Evolutionary conservation across 2,113 vertebrate genomes (phyloP).

Genomic region (Mungos mungo): DNA sequence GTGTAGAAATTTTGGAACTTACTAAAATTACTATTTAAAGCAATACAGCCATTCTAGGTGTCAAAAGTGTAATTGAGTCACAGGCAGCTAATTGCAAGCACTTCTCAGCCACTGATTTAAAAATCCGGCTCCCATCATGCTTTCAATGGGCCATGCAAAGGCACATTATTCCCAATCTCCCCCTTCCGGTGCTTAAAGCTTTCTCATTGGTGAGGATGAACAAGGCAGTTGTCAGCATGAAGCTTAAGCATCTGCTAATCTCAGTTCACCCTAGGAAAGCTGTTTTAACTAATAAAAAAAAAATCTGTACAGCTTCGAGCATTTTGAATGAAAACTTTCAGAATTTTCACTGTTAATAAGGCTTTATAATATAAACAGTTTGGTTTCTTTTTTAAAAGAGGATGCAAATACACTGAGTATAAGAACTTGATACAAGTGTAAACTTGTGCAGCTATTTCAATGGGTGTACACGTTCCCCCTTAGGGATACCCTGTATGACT

Average conservation of each 20-base stretch:
- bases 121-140: background rate
- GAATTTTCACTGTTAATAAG: background rate
- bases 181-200: background rate
- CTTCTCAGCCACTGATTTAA: background rate
- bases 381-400: background rate
- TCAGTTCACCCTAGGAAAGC: background rate
- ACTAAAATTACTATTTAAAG: background rate
- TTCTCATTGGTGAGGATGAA: background rate
- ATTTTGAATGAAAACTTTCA: slow-evolving; percentile 21
- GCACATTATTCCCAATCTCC: background rate
- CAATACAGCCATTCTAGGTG: background rate
- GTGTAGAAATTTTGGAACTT: slow-evolving; percentile 12
- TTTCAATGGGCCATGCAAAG: background rate
- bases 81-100: background rate
- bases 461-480: background rate
- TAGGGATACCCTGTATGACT: background rate
- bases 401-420: background rate
- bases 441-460: background rate
- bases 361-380: background rate
- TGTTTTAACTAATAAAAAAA: slow-evolving; percentile 25
- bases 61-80: background rate
- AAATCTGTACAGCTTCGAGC: background rate
- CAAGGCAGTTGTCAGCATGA: background rate
- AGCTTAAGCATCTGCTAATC: background rate
- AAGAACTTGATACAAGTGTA: background rate